Evolutionary conservation across 1,140 invertebrate genomes (phyloP), one percentile per base, ranked within the genome.

Genomic region (Drosophila lacteicornis): DNA sequence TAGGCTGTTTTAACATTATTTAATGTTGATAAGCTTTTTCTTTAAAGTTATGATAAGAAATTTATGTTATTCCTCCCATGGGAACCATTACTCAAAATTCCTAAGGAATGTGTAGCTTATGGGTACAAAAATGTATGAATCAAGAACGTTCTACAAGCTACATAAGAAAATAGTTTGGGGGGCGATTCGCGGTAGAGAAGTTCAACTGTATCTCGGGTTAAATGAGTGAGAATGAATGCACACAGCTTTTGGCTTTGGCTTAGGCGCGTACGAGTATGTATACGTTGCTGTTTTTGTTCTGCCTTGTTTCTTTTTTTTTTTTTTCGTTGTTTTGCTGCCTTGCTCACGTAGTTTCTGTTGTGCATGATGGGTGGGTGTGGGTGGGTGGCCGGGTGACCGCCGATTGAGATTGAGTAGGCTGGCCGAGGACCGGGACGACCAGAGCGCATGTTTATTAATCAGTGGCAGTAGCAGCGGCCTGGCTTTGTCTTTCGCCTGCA

Each of bases 371-470:
- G 51, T 22, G 56, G 45, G 53, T 42, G 49, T 25, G 22, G 22
- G 22, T 25, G 49, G 57, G 45, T 53, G 74, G 51, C 22, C 55
- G 61, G 43, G 67, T 63, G 62, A 61, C 75, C 67, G 65, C 85
- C 83, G 80, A 90, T 90, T 90, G 77, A 75, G 78, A 88, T 88
- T 87, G 84, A 78, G 74, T 81, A 88, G 85, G 84, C 84, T 62
- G 51, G 47, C 56, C 74, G 42, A 50, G 53, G 51, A 36, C 51
- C 36, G 55, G 53, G 51, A 36, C 36, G 53, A 40, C 38, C 27
- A 88, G 85, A 88, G 85, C 85, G 85, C 85, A 88, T 88, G 85
- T 88, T 88, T 88, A 88, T 91, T 88, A 88, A 88, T 88, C 81
- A 56, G 53, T 56, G 53, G 53, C 53, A 56, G 53, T 25, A 40